Evolutionary conservation across 2,113 vertebrate genomes (phyloP), one percentile per base, ranked within the genome.

Genomic region (Embiotoca jacksoni): DNA sequence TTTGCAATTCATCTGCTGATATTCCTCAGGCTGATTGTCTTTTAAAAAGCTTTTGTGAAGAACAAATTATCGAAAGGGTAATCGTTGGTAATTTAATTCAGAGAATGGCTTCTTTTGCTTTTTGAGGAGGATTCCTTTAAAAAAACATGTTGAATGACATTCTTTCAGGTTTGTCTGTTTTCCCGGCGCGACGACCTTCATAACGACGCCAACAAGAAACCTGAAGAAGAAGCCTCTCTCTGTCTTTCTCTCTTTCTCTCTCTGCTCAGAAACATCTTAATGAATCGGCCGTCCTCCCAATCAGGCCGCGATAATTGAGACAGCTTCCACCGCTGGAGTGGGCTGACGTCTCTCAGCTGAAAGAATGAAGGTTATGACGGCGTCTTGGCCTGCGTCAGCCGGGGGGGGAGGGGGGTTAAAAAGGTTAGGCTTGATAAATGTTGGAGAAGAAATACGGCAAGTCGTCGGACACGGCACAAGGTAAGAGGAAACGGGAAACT

Each of bases 351-450:
- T 94, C 94, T 74, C 66, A 62, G 93, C 36, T 64, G 52, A 52
- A 94, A 83, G 91, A 93, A 94, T 94, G 89, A 89, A 79, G 88
- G 83, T 83, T 58, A 63, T 32, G n/a, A 15, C 5, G 15, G 6
- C 16, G 49, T 6, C 30, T 16, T 3, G 1, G 10, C 3, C 0
- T 92, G 87, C 85, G 86, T 93, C 92, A 92, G 0, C 49, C 47
- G 2, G 2, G n/a, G 0, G 1, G 13, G n/a, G 9, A 5, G 50
- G 41, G 49, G 5, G 37, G 47, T 88, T 92, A 91, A 93, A 92
- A 90, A 84, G 86, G 60, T 67, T 50, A 54, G 58, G 31, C 31
- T 30, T 7, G 56, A 49, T 9, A 30, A 37, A 46, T 1, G 16
- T 55, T 30, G 0, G 7, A 82, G 44, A 61, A 59, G 59, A 62